These are phyloP conservation scores for Calliphora vicina DNA, from an alignment of 1,140 invertebrate species.

Conservation along the genomic window DNA sequence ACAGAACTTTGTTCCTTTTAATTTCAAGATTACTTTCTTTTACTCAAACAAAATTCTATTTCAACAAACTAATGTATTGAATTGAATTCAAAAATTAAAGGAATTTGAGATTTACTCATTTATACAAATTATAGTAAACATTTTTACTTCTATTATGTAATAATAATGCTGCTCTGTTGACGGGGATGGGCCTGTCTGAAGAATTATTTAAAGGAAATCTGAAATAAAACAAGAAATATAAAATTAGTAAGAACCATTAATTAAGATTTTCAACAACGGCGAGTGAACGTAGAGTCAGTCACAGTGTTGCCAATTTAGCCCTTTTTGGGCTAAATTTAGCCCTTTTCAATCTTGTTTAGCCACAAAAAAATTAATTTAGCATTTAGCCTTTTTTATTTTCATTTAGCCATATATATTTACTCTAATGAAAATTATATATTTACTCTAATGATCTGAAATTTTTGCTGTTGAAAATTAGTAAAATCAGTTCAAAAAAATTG, in stretches of 20 bases:
- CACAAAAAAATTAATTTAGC: too few species aligned
- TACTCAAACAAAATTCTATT: neutral
- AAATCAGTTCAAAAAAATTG: too few species aligned
- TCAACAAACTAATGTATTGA: neutral
- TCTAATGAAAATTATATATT: too few species aligned
- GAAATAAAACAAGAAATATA: neutral
- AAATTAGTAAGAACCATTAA: neutral
- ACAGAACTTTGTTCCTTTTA: constrained; percentile 16
- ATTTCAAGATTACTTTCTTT: neutral
- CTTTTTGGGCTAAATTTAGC: too few species aligned
- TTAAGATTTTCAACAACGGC: too few species aligned
- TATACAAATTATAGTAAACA: constrained; percentile 24
- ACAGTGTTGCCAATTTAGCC: too few species aligned
- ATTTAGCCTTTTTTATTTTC: too few species aligned
- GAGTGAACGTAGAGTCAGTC: too few species aligned
- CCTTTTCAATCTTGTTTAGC: too few species aligned
- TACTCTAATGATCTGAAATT: too few species aligned
- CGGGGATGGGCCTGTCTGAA: neutral
- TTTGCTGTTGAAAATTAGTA: too few species aligned
- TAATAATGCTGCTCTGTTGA: neutral
- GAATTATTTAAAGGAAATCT: neutral
- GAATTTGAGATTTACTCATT: constrained; percentile 24
- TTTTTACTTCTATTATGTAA: neutral
- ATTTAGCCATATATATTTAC: too few species aligned
- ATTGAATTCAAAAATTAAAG: neutral